Evolutionary conservation across 2,797 vertebrate species (phyloP), one percentile per base, ranked within the genome.

Genomic region (Sarcoramphus papa): DNA sequence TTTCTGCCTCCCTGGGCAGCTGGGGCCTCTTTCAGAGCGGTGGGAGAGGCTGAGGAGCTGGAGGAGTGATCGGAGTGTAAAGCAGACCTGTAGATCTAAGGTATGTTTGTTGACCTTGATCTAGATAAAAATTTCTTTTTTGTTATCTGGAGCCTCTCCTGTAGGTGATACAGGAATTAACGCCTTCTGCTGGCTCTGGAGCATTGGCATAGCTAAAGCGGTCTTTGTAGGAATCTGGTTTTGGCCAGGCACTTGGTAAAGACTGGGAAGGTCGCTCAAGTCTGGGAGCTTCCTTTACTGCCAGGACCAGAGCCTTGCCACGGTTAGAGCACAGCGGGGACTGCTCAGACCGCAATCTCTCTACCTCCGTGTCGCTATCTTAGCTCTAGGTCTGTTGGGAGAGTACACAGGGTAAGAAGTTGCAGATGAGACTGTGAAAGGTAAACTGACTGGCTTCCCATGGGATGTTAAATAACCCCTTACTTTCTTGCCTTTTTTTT

Each of bases 291-390:
- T 5, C 67, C 30, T 13, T 3, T 10, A 0, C 9, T n/a, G 37
- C 48, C 6, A 2, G 43, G 33, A 13, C 24, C 14, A 10, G 68
- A 57, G 67, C 59, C 14, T 9, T 5, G 35, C 45, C 0, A 6
- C 3, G 3, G 33, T 3, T 37, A 3, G 48, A n/a, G 67, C 30
- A 0, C 40, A 14, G 33, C 1, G 8, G 31, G 62, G 22, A 4
- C 25, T 7, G 54, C 50, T 6, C 17, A 0, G 27, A 2, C 27
- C 3, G 4, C 3, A 3, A 0, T 4, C 23, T 48, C 16, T 8
- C 9, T 10, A 2, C 50, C 20, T 7, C 12, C 0, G 7, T 9
- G 60, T 5, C 11, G 1, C 56, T 22, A 0, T 10, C 19, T 2
- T 2, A 6, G 30, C n/a, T 16, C 30, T 5, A 1, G 53, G 9